phyloP scores from a whole-genome alignment of 2,113 vertebrate genomes.

The Menidia beryllina region DNA sequence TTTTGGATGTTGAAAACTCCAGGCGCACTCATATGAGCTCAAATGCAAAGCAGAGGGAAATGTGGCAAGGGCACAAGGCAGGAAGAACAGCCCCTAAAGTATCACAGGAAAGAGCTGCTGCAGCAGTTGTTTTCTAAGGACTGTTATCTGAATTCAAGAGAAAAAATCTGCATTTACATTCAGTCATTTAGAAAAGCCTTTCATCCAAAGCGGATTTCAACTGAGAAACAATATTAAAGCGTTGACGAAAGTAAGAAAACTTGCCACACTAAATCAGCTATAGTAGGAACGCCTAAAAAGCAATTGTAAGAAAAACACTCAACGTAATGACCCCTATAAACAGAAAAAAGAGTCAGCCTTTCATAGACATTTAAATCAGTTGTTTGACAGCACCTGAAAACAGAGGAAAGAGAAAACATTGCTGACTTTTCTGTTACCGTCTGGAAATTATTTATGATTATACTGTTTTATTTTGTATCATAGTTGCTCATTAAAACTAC shows the following conservation, averaged over 20 bases:
- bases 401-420: not conserved
- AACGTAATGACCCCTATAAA: slow-evolving; percentile 20
- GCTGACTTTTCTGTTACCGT: not conserved
- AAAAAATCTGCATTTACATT: not conserved
- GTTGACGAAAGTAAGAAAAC: not conserved
- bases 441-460: slow-evolving; percentile 9
- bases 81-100: slow-evolving; percentile 29
- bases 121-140: slow-evolving; percentile 3
- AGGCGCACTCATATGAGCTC: slow-evolving; percentile 6
- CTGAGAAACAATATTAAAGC: not conserved
- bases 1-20: slow-evolving; percentile 38
- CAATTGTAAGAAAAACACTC: not conserved
- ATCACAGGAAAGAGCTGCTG: slow-evolving; percentile 15
- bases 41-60: slow-evolving; percentile 22
- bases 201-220: not conserved
- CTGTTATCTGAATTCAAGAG: not conserved
- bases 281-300: not conserved
- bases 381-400: slow-evolving; percentile 8
- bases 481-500: not conserved
- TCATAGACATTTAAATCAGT: slow-evolving; percentile 3
- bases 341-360: not conserved
- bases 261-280: not conserved
- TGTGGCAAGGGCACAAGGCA: slow-evolving; percentile 25
- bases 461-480: not conserved
- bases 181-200: not conserved